Conservation (phyloP, 2,888 invertebrate genomes). For the Drosophila neutralis region DNA sequence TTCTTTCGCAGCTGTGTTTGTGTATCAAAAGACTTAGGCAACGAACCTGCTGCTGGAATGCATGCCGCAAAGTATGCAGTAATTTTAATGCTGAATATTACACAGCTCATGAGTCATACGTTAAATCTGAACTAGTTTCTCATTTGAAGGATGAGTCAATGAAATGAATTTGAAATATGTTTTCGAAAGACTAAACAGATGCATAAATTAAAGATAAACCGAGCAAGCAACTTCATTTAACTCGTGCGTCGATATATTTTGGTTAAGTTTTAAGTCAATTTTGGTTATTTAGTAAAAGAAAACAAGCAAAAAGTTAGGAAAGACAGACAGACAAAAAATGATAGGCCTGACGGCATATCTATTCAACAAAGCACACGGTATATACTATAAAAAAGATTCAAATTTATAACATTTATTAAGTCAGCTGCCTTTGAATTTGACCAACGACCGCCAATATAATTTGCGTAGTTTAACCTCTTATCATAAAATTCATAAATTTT, state of each 20-base stretch:
- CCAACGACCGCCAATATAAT: background rate
- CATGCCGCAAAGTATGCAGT: constrained; percentile 38
- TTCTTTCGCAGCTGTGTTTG: constrained; percentile 6
- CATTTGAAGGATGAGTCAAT: background rate
- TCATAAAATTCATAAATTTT: background rate
- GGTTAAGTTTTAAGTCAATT: background rate
- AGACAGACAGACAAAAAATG: background rate
- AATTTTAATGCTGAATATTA: background rate
- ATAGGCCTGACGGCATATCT: background rate
- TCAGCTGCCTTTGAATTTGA: background rate
- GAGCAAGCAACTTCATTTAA: background rate
- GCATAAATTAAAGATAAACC: background rate
- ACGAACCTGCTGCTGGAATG: constrained; percentile 41
- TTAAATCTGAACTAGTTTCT: background rate
- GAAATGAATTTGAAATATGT: background rate
- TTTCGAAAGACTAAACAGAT: background rate
- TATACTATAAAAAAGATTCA: background rate
- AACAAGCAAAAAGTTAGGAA: background rate
- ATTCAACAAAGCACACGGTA: background rate
- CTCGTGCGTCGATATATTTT: background rate
- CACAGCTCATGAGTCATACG: background rate
- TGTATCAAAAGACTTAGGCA: constrained; percentile 62
- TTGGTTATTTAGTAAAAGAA: background rate
- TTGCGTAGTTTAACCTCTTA: background rate
- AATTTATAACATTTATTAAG: background rate